phyloP scores from a whole-genome alignment of 2,888 invertebrate genomes.

The Phrixothrix hirtus region DNA sequence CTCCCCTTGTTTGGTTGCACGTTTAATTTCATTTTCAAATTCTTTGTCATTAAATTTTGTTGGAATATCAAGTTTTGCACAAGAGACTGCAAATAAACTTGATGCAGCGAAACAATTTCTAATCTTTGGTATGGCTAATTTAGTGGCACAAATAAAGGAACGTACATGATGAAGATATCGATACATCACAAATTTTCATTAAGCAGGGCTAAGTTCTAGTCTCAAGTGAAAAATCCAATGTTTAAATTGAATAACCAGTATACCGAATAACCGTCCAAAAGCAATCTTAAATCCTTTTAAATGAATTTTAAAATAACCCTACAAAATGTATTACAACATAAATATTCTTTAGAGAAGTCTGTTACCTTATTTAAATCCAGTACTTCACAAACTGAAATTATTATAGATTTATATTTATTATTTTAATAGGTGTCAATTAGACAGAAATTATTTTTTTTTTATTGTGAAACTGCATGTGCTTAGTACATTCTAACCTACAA shows the following conservation, averaged over 20 bases:
- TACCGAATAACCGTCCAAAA: no score
- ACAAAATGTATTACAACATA: no score
- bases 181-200: background rate
- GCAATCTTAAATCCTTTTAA: no score
- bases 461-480: background rate
- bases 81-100: background rate
- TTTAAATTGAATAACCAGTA: no score
- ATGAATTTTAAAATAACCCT: no score
- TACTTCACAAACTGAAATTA: no score
- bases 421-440: no score
- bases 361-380: no score
- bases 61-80: background rate
- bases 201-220: background rate
- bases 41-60: background rate
- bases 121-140: background rate
- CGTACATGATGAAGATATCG: background rate
- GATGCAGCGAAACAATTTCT: background rate
- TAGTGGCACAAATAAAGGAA: background rate
- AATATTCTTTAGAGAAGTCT: no score
- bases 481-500: background rate
- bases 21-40: constrained; percentile 31
- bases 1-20: constrained; percentile 43
- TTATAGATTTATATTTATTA: no score
- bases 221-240: background rate
- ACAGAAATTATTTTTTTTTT: background rate